A percentile compares a stretch with the other conserved stretches of the same genome.
These are phyloP conservation scores for Drosophila koepferae DNA, from an alignment of 2,888 invertebrate species.

Conservation along the genomic window DNA sequence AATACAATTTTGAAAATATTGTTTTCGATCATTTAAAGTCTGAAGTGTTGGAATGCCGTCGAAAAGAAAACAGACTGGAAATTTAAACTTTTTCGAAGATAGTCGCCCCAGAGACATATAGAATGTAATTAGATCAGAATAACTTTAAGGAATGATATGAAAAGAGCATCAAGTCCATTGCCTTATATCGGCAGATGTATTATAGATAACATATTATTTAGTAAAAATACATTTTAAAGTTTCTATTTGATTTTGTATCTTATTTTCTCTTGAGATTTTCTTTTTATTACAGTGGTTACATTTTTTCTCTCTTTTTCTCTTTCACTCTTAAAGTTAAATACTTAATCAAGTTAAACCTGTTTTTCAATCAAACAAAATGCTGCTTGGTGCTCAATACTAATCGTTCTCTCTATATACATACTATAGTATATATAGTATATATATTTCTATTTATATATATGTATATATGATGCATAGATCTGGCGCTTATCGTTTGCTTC, in stretches of 20 bases:
- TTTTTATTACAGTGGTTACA: conserved; percentile 40
- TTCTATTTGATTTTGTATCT: conserved; percentile 17
- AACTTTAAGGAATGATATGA: too few species aligned
- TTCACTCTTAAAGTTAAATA: conserved; percentile 35
- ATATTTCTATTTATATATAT: conserved; percentile 16
- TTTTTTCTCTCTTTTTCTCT: conserved; percentile 13
- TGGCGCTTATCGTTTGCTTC: conserved; percentile 52
- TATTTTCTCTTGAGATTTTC: conserved; percentile 47
- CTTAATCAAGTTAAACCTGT: conserved; percentile 69
- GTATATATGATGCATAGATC: conserved; percentile 25
- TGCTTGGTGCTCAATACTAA: conserved; percentile 74
- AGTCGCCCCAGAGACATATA: too few species aligned
- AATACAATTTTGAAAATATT: too few species aligned
- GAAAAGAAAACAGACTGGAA: too few species aligned
- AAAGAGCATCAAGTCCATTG: too few species aligned
- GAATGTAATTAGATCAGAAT: too few species aligned
- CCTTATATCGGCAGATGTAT: too few species aligned
- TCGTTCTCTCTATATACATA: conserved; percentile 56
- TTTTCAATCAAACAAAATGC: conserved; percentile 72
- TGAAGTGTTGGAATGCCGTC: too few species aligned
- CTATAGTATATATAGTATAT: conserved; percentile 17
- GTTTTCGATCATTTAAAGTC: too few species aligned
- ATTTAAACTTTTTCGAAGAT: too few species aligned
- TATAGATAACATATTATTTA: too few species aligned
- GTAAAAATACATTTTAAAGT: neutral